Evolutionary conservation across 2,113 vertebrate species (phyloP), one percentile per base, ranked within the genome.

Genomic region (Acrocephalus kingi): DNA sequence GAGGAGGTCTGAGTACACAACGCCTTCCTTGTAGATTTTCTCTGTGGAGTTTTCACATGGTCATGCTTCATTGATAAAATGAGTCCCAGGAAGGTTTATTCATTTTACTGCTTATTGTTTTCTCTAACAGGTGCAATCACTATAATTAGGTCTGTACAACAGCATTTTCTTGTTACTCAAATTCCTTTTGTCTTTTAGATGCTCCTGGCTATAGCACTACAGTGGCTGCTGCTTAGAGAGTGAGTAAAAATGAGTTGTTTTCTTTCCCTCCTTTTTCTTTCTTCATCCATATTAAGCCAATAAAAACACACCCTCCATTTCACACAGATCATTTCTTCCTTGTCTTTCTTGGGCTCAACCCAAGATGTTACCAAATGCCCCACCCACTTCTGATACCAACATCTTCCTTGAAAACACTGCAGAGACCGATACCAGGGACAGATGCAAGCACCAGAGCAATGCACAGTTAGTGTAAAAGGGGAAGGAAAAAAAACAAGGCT

Each of bases 51-150:
- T 94, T 90, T 84, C 82, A 48, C 59, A 43, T 15, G 76, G 86
- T 95, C 93, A 93, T 1, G 41, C 93, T 96, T 75, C 93, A 91
- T 95, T 96, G 96, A 96, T 89, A 89, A 97, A 97, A 97, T 84
- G 85, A 96, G 78, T 96, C 91, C 83, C 93, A 51, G 84, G 73
- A 96, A 97, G 93, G 80, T 94, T 96, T 96, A 96, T 95, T 97
- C 90, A 84, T 97, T 97, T 95, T 90, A 88, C 76, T 95, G 87
- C 91, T 94, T 96, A 96, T 96, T 95, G 96, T 97, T 97, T 94
- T 58, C 94, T 95, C 95, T 90, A 93, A 90, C 91, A 97, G 95
- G 96, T 96, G 91, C 11, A 63, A 97, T 96, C 79, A 51, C 91
- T 89, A 90, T 93, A 96, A 97, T 96, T 96, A 86, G 87, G 90